Base-by-base conservation (phyloP, 2,888 invertebrate species). In the Coleophora flavipennella region DNA sequence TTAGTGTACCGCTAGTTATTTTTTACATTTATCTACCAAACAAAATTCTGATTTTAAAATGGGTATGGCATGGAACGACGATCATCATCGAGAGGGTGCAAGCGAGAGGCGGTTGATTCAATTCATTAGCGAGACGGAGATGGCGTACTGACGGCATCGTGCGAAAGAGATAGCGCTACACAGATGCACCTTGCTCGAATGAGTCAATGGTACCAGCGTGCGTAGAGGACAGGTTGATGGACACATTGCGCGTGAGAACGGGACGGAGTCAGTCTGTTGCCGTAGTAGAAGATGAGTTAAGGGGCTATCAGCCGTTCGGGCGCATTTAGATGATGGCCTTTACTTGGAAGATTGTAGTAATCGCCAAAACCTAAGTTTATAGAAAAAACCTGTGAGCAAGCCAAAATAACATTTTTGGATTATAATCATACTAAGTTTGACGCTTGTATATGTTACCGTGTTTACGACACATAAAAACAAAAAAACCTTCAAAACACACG, bases 61-160 rank as follows among this genome's bases (percentile, higher is more conserved):
- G 6, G 20, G 20, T 6, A 20, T 20, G 20, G 3, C 20, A 67
- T 67, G 66, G 68, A 71, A 69, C 70, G 65, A 54, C 55, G 60
- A 62, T 62, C 60, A 67, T 68, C 62, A 71, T 73, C 76, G 75
- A 71, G 67, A 70, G 73, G 68, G 76, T 71, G 73, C 64, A 68
- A 71, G 81, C 80, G 76, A 83, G 76, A 78, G 80, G 78, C 73
- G 77, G 80, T 75, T 83, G 81, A 79, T 79, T 78, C 73, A 84
- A 85, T 86, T 86, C 86, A 83, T 86, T 86, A 85, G 83, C 59
- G 67, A 47, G 65, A 73, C 48, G 45, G 72, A 66, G 76, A 73
- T 53, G 50, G 62, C 41, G 52, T 56, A 50, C 66, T 20, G 20
- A 6, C 20, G 20, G 59, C 52, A 61, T 64, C 62, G 74, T 63